These are phyloP conservation scores for Hassar affinis DNA, from an alignment of 2,113 vertebrate genomes.

Conservation along the genomic window DNA sequence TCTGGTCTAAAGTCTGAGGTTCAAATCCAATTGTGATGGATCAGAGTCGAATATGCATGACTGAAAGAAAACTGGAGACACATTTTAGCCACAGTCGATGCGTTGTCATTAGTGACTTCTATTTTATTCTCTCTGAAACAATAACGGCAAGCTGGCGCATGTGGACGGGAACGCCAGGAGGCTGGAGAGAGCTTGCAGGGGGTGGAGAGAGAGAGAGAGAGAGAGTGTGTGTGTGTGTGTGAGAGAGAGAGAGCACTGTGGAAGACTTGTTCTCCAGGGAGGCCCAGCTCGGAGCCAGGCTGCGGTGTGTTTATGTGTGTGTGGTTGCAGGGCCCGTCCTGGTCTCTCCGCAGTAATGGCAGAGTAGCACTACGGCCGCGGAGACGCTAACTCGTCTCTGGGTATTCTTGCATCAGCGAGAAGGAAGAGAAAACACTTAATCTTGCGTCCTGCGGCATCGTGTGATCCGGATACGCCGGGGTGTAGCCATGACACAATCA, in stretches of 20 bases:
- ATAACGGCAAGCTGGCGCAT: conserved; percentile 19
- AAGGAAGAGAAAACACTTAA: conserved; percentile 12
- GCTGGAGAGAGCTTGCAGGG: not conserved
- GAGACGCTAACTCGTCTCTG: conserved; percentile 3
- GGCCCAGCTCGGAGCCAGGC: conserved; percentile 36
- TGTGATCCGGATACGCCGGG: not conserved
- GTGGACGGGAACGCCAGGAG: conserved; percentile 12
- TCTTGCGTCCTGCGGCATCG: not conserved
- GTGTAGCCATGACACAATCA: not conserved
- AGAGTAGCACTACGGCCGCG: conserved; percentile 25
- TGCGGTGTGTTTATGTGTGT: conserved; percentile 49
- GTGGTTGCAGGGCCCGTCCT: conserved; percentile 41
- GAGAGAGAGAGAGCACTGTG: conserved; percentile 16
- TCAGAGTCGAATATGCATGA: not conserved
- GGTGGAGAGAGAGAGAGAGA: not conserved
- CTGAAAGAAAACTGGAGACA: not conserved
- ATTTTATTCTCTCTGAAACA: not conserved
- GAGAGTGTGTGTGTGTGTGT: conserved; percentile 12
- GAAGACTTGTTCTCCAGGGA: conserved; percentile 33
- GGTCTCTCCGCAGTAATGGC: conserved; percentile 48
- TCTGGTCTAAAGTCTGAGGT: not conserved
- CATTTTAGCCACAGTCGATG: not conserved
- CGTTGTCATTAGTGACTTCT: not conserved
- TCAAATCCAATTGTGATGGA: not conserved
- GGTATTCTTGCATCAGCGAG: not conserved